A percentile compares a stretch with the other conserved stretches of the same genome.
Conservation (phyloP, 92 coral and sea anemone species). For the Porites rus region DNA sequence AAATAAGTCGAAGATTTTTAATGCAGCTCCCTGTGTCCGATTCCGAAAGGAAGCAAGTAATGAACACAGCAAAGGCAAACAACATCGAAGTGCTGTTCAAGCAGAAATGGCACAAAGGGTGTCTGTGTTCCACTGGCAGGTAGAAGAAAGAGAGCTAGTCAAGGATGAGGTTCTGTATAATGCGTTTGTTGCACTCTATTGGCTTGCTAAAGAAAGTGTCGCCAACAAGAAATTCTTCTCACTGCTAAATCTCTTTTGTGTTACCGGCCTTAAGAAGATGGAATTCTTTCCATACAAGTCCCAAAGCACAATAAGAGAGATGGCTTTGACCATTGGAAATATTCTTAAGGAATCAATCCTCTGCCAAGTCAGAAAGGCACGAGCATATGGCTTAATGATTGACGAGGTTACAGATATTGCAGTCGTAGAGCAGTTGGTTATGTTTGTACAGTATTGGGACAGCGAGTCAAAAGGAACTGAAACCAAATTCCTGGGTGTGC, state of each 20-base stretch:
- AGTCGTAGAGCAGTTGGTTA: slow-evolving; percentile 34
- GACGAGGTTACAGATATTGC: slow-evolving; percentile 42
- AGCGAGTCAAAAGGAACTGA: neutral
- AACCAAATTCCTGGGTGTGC: slow-evolving; percentile 11
- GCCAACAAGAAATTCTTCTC: slow-evolving; percentile 47
- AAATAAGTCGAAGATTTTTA: slow-evolving; percentile 41
- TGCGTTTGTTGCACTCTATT: slow-evolving; percentile 45
- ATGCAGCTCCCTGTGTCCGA: slow-evolving; percentile 37
- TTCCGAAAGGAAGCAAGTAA: slow-evolving; percentile 30
- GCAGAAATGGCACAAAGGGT: slow-evolving; percentile 55
- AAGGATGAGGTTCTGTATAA: slow-evolving; percentile 53
- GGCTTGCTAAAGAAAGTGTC: slow-evolving; percentile 47
- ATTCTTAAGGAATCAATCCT: too few species aligned
- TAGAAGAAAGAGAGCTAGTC: slow-evolving; percentile 50
- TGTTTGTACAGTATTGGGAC: slow-evolving; percentile 42
- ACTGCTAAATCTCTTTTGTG: slow-evolving; percentile 42
- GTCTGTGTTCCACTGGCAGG: slow-evolving; percentile 24
- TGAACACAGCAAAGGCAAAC: slow-evolving; percentile 36
- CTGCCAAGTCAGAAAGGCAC: too few species aligned
- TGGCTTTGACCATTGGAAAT: slow-evolving; percentile 27
- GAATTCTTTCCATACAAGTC: slow-evolving; percentile 36
- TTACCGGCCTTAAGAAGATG: slow-evolving; percentile 41
- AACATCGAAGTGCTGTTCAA: slow-evolving; percentile 44
- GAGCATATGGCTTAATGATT: slow-evolving; percentile 32
- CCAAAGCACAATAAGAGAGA: slow-evolving; percentile 42